Conservation (phyloP, 1,140 invertebrate species). For the Ceratosolen fusciceps region DNA sequence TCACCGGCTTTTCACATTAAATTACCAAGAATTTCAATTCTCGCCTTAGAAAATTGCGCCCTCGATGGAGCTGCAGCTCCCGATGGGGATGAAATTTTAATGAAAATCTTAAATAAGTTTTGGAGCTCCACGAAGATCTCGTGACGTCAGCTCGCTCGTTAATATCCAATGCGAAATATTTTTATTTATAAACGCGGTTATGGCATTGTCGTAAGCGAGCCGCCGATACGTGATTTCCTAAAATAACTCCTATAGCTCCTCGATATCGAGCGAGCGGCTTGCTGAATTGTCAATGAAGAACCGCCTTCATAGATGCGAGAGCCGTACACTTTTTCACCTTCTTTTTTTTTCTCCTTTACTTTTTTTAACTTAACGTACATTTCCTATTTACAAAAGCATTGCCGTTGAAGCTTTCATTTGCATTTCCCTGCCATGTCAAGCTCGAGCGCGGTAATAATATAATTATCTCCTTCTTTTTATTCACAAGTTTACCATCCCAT, state of each 20-base stretch:
- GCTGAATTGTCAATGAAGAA: neutral
- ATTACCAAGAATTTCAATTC: neutral
- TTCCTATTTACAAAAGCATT: neutral
- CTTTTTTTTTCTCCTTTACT: too few species aligned
- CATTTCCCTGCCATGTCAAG: too few species aligned
- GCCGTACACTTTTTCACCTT: too few species aligned
- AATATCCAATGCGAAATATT: too few species aligned
- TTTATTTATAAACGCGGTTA: too few species aligned
- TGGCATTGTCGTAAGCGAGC: neutral
- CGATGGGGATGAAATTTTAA: neutral
- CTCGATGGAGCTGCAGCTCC: neutral
- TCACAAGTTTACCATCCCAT: too few species aligned
- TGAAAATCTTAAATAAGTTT: neutral
- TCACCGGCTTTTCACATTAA: neutral
- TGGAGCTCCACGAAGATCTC: neutral
- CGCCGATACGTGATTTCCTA: neutral
- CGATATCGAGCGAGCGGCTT: neutral
- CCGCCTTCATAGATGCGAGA: neutral
- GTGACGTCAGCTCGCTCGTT: too few species aligned
- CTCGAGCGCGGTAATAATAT: too few species aligned
- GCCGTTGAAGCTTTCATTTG: neutral
- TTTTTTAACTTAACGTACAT: neutral
- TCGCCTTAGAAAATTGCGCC: neutral
- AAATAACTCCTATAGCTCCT: neutral
- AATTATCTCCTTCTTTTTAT: too few species aligned